Conservation (phyloP, 2,113 vertebrate species). For the Pardalotus punctatus region DNA sequence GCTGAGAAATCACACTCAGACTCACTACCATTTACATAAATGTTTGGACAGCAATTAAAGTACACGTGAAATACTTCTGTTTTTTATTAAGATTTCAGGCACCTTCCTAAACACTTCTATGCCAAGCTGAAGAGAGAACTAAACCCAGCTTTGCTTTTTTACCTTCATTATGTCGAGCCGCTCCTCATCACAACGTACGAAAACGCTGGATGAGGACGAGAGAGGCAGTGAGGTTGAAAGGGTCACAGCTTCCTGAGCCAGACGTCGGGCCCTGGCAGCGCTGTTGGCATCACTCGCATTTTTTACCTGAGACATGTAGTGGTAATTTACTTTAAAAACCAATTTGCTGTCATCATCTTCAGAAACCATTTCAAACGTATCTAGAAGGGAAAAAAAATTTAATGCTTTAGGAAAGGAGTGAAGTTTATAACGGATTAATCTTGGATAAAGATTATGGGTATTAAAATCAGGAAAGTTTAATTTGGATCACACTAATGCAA, state of each 20-base stretch:
- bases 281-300: constrained; percentile 96
- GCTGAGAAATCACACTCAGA: background rate
- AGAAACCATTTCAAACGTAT: constrained; percentile 98
- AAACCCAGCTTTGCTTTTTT: background rate
- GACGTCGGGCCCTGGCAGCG: constrained; percentile 90
- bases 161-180: constrained; percentile 99
- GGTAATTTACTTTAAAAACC: constrained; percentile 98
- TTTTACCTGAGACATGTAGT: constrained; percentile 99
- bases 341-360: constrained; percentile 97
- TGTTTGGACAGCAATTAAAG: background rate
- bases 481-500: background rate
- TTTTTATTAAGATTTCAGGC: background rate
- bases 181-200: constrained; percentile 97
- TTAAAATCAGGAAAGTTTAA: background rate
- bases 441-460: background rate
- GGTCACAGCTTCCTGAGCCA: constrained; percentile 97
- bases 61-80: fast-evolving
- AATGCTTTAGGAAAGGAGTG: background rate
- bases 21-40: background rate
- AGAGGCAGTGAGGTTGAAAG: constrained; percentile 96
- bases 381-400: constrained; percentile 60
- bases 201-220: constrained; percentile 94
- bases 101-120: background rate
- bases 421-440: background rate
- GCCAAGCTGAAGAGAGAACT: background rate